phyloP scores from a whole-genome alignment of 2,113 vertebrate genomes.

The Rhodinocichla rosea region DNA sequence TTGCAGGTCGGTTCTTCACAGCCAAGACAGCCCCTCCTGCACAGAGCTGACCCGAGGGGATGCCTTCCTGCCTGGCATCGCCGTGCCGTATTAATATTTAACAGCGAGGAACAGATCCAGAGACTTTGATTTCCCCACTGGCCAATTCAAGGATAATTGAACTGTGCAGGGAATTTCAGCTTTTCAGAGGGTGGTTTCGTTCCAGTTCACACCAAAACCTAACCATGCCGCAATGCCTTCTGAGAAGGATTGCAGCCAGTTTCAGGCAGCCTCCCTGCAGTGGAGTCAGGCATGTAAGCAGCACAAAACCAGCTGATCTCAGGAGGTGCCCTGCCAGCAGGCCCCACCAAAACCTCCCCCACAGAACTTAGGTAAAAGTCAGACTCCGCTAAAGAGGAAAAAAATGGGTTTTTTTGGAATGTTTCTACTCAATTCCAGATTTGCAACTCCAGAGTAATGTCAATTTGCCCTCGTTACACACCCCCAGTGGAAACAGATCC shows the following conservation, averaged over 20 bases:
- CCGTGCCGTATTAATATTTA: neutral
- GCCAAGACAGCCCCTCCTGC: neutral
- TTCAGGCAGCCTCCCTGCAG: neutral
- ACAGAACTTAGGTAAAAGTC: neutral
- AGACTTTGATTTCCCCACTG: neutral
- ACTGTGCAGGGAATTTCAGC: neutral
- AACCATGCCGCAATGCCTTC: neutral
- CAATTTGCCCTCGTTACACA: neutral
- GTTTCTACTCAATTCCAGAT: neutral
- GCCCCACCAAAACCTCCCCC: neutral
- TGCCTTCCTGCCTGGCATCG: neutral
- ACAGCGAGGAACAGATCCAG: neutral
- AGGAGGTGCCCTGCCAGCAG: neutral
- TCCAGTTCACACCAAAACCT: conserved; percentile 9
- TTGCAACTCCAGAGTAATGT: neutral
- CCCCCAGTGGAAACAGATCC: neutral
- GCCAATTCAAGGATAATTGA: conserved; percentile 44
- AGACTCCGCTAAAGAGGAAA: neutral
- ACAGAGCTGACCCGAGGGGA: neutral
- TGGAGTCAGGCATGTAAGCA: neutral
- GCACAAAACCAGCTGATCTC: rapidly evolving
- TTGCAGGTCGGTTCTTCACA: neutral
- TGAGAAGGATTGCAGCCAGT: neutral
- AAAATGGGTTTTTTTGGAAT: neutral
- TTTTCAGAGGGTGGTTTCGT: neutral